A percentile compares a stretch with the other conserved stretches of the same genome.
phyloP scores from a whole-genome alignment of 2,888 invertebrate species.

The Microctonus aethiopoides region DNA sequence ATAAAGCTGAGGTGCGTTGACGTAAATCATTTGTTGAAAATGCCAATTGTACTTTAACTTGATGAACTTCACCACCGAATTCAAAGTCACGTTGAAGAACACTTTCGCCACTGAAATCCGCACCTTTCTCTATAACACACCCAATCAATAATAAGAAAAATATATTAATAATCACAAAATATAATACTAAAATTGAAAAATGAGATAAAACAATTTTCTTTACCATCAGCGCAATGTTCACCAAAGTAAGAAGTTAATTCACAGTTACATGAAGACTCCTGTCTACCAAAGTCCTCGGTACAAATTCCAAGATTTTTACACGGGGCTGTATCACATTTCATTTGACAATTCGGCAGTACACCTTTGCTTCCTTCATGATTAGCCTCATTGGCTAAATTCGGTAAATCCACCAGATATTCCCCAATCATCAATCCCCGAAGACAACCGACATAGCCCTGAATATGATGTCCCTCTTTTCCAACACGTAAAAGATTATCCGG shows the following conservation, averaged over 20 bases:
- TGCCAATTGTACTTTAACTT: slow-evolving; percentile 86
- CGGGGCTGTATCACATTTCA: slow-evolving; percentile 89
- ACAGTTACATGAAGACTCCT: slow-evolving; percentile 88
- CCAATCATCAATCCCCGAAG: slow-evolving; percentile 89
- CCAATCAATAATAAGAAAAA: background rate
- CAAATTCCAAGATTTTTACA: slow-evolving; percentile 90
- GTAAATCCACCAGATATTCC: slow-evolving; percentile 81
- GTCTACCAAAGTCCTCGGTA: slow-evolving; percentile 87
- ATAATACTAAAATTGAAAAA: no score
- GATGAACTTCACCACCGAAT: slow-evolving; percentile 75
- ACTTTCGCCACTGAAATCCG: slow-evolving; percentile 89
- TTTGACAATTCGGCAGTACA: slow-evolving; percentile 84
- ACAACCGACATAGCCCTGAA: slow-evolving; percentile 86
- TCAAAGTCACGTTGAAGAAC: slow-evolving; percentile 83
- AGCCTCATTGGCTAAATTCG: slow-evolving; percentile 76
- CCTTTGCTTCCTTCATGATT: slow-evolving; percentile 79
- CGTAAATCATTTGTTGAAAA: slow-evolving; percentile 86
- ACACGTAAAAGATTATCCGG: slow-evolving; percentile 76
- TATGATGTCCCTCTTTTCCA: slow-evolving; percentile 69
- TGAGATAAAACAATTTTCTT: no score
- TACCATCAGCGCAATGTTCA: slow-evolving; percentile 83
- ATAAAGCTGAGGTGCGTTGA: slow-evolving; percentile 81
- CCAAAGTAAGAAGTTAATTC: slow-evolving; percentile 91
- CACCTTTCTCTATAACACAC: slow-evolving; percentile 83
- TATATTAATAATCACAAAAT: background rate